Percentiles rank a stretch among this genome's conserved stretches.
phyloP scores from a whole-genome alignment of 2,888 invertebrate species.

The Scrobipalpa costella region DNA sequence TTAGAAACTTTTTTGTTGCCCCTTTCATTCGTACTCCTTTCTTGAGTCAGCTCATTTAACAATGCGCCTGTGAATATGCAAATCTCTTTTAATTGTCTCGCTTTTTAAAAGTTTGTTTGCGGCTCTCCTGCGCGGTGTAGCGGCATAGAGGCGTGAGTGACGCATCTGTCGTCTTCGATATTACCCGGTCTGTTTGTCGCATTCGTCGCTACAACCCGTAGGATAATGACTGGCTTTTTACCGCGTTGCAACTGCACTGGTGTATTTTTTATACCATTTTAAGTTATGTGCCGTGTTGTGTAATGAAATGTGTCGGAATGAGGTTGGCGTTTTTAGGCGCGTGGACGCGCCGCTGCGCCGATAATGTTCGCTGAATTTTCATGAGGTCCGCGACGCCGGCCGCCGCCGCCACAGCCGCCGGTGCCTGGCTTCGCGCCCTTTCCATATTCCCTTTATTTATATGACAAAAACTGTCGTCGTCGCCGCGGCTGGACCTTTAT shows the following conservation, averaged over 20 bases:
- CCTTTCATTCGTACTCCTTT: constrained; percentile 57
- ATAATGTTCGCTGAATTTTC: constrained; percentile 73
- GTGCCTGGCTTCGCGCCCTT: constrained; percentile 54
- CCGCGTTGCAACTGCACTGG: constrained; percentile 46
- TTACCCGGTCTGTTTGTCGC: constrained; percentile 64
- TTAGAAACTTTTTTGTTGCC: constrained; percentile 46
- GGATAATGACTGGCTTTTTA: constrained; percentile 61
- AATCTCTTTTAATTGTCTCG: constrained; percentile 68
- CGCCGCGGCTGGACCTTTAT: constrained; percentile 70
- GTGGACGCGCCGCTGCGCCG: constrained; percentile 34
- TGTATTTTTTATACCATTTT: constrained; percentile 45
- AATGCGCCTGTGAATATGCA: constrained; percentile 67
- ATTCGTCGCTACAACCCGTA: constrained; percentile 51
- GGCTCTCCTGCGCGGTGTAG: constrained; percentile 33
- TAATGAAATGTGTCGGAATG: constrained; percentile 63
- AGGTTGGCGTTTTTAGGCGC: constrained; percentile 55
- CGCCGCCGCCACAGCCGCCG: constrained; percentile 34
- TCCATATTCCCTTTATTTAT: constrained; percentile 65
- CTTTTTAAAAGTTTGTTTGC: constrained; percentile 48
- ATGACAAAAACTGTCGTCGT: constrained; percentile 66
- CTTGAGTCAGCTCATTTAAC: constrained; percentile 51
- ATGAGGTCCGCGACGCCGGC: constrained; percentile 69
- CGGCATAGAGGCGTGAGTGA: constrained; percentile 52
- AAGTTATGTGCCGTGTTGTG: constrained; percentile 41
- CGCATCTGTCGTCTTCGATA: constrained; percentile 77